Evolutionary conservation across 2,888 invertebrate species (phyloP).

Genomic region (Lucinisca nassula): DNA sequence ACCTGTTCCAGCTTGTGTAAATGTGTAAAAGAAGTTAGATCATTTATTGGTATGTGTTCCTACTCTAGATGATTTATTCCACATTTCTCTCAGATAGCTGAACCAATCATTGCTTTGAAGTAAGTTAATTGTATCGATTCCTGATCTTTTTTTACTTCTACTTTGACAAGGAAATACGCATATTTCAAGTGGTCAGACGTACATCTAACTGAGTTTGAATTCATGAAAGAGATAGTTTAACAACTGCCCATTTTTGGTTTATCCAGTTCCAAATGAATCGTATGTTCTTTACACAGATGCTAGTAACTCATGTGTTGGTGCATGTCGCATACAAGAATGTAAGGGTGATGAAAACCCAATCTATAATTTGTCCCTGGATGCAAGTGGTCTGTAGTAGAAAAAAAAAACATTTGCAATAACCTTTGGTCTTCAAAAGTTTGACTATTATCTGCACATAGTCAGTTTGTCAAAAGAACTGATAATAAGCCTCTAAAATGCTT

Average conservation of each 20-base stretch:
- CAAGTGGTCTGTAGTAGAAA: slow-evolving; percentile 15
- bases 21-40: slow-evolving; percentile 8
- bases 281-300: too few species aligned
- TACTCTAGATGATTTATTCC: slow-evolving; percentile 38
- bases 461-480: slow-evolving; percentile 31
- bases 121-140: too few species aligned
- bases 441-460: slow-evolving; percentile 6
- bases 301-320: slow-evolving; percentile 20
- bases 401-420: slow-evolving; percentile 24
- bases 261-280: too few species aligned
- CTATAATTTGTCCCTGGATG: background rate
- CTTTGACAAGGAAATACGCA: too few species aligned
- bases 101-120: too few species aligned
- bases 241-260: background rate
- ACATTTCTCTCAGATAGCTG: too few species aligned
- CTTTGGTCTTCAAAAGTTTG: slow-evolving; percentile 32
- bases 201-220: slow-evolving; percentile 15
- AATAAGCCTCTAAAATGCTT: slow-evolving; percentile 50
- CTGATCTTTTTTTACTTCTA: too few species aligned
- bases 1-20: slow-evolving; percentile 40
- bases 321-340: slow-evolving; percentile 4
- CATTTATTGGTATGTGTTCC: slow-evolving; percentile 27
- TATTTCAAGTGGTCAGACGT: too few species aligned
- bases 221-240: slow-evolving; percentile 6
- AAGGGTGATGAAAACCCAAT: background rate